These are phyloP conservation scores for Drosophila niveifrons DNA, from an alignment of 2,888 invertebrate species.

Conservation along the genomic window DNA sequence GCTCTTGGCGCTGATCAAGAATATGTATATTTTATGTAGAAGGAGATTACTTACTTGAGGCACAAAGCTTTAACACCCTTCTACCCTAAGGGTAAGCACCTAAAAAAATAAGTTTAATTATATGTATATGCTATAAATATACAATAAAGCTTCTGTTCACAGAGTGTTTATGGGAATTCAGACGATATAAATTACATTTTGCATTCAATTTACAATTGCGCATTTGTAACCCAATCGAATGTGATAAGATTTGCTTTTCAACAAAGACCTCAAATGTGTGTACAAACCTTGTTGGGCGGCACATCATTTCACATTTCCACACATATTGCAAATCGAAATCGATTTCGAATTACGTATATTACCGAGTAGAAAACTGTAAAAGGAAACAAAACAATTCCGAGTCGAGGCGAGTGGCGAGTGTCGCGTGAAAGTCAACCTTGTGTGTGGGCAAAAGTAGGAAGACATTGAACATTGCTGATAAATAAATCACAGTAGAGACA, in stretches of 20 bases:
- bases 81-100: no score
- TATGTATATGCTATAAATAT: neutral
- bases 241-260: slow-evolving; percentile 56
- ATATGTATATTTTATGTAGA: no score
- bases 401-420: slow-evolving; percentile 17
- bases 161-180: neutral
- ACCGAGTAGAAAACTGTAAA: slow-evolving; percentile 54
- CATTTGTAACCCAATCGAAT: slow-evolving; percentile 22
- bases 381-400: slow-evolving; percentile 58
- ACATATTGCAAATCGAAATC: slow-evolving; percentile 51
- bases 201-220: slow-evolving; percentile 20
- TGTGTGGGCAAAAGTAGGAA: slow-evolving; percentile 34
- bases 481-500: slow-evolving; percentile 34
- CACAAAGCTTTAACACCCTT: no score
- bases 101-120: no score
- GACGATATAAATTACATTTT: slow-evolving; percentile 7
- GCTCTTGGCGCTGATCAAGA: no score
- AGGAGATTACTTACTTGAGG: no score
- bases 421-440: slow-evolving; percentile 71
- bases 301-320: slow-evolving; percentile 31
- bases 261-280: slow-evolving; percentile 36
- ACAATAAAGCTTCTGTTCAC: neutral
- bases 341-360: slow-evolving; percentile 64
- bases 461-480: slow-evolving; percentile 30
- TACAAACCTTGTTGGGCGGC: slow-evolving; percentile 56